phyloP scores from a whole-genome alignment of 2,888 invertebrate species.

The Apamea sordens region DNA sequence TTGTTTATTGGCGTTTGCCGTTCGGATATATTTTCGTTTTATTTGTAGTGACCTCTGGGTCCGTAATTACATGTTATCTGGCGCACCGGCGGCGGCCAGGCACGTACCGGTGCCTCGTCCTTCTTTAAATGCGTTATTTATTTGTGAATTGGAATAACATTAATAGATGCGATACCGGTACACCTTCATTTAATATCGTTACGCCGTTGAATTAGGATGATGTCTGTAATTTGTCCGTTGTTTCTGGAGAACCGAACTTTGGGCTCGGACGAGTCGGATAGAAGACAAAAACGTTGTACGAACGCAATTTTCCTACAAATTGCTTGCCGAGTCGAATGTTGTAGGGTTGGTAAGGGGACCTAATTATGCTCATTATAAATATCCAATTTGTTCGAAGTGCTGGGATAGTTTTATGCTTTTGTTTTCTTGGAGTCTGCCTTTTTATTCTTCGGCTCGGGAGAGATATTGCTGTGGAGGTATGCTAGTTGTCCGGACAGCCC shows the following conservation, averaged over 20 bases:
- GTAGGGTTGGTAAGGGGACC: constrained; percentile 66
- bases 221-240: constrained; percentile 84
- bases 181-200: constrained; percentile 89
- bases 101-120: constrained; percentile 84
- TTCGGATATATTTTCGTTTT: constrained; percentile 82
- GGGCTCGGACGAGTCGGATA: constrained; percentile 60
- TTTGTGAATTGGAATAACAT: constrained; percentile 88
- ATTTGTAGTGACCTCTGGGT: constrained; percentile 89
- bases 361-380: constrained; percentile 57
- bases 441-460: constrained; percentile 10
- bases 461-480: constrained; percentile 9
- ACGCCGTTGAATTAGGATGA: constrained; percentile 85
- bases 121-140: constrained; percentile 89
- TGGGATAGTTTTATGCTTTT: constrained; percentile 56
- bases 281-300: constrained; percentile 75
- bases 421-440: constrained; percentile 28
- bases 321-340: constrained; percentile 66
- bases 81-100: constrained; percentile 71
- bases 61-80: constrained; percentile 86
- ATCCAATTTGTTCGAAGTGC: constrained; percentile 46
- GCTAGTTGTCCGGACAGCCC: constrained; percentile 72
- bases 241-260: constrained; percentile 66
- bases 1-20: constrained; percentile 81
- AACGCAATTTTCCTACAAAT: constrained; percentile 80
- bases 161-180: constrained; percentile 86